Conservation (phyloP, 2,888 invertebrate species). For the Hemaris fuciformis region DNA sequence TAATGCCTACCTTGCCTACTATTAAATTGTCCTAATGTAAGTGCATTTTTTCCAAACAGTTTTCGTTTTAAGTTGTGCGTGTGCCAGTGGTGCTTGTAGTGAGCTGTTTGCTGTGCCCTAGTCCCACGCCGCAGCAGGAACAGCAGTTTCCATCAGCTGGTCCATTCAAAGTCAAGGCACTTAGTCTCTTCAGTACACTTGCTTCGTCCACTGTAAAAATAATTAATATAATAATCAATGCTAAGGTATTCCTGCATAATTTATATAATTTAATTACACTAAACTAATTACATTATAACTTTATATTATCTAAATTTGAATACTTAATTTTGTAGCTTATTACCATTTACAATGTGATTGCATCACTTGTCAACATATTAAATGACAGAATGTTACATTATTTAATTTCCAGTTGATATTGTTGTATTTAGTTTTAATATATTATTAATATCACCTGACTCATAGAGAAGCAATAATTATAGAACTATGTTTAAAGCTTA, state of each 20-base stretch:
- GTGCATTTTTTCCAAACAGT: conserved; percentile 76
- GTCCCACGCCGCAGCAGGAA: conserved; percentile 73
- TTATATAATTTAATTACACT: no score
- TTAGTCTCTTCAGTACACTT: conserved; percentile 69
- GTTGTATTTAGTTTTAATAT: no score
- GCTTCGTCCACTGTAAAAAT: conserved; percentile 66
- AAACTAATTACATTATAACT: no score
- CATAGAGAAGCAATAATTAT: no score
- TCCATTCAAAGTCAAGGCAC: conserved; percentile 61
- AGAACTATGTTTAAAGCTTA: no score
- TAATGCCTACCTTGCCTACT: conserved; percentile 60
- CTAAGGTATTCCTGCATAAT: no score
- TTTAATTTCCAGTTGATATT: no score
- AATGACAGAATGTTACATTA: not conserved
- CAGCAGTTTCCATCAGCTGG: conserved; percentile 65
- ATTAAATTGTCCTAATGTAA: conserved; percentile 66
- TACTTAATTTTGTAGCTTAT: no score
- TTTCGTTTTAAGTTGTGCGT: conserved; percentile 90
- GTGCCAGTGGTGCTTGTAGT: conserved; percentile 93
- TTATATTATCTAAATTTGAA: no score
- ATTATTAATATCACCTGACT: no score
- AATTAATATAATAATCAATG: not conserved
- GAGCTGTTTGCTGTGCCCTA: conserved; percentile 84
- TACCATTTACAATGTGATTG: not conserved
- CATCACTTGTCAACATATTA: not conserved